phyloP scores from a whole-genome alignment of 2,797 vertebrate species.

The Acrocephalus scirpaceus region DNA sequence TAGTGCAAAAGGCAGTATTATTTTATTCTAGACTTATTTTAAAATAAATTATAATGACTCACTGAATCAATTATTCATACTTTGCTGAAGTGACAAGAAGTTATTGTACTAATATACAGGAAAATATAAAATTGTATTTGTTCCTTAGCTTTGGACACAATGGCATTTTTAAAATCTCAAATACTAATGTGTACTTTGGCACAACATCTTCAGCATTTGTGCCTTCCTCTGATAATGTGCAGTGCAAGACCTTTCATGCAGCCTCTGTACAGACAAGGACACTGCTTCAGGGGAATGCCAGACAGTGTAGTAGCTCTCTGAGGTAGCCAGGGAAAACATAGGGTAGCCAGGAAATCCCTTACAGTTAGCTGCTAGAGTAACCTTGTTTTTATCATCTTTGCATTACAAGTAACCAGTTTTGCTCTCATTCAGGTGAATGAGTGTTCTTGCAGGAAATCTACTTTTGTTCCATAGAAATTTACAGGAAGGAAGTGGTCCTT shows the following conservation, averaged over 20 bases:
- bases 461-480: not conserved
- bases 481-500: not conserved
- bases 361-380: not conserved
- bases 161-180: not conserved
- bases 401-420: not conserved
- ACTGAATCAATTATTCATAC: constrained; percentile 16
- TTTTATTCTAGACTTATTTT: not conserved
- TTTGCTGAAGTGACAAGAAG: not conserved
- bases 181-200: constrained; percentile 38
- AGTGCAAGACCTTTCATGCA: not conserved
- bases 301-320: not conserved
- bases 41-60: not conserved
- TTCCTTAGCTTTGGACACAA: not conserved
- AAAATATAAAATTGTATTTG: constrained; percentile 1
- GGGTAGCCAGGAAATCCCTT: not conserved
- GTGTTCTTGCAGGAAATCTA: not conserved
- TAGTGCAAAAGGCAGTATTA: not conserved
- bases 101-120: not conserved
- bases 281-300: not conserved
- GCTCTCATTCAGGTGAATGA: not conserved
- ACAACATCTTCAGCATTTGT: not conserved
- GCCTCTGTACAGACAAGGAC: not conserved
- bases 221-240: not conserved
- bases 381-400: not conserved
- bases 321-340: constrained; percentile 18